Evolutionary conservation across 2,888 invertebrate genomes (phyloP), one percentile per base, ranked within the genome.

Genomic region (Schrankia costaestrigalis): DNA sequence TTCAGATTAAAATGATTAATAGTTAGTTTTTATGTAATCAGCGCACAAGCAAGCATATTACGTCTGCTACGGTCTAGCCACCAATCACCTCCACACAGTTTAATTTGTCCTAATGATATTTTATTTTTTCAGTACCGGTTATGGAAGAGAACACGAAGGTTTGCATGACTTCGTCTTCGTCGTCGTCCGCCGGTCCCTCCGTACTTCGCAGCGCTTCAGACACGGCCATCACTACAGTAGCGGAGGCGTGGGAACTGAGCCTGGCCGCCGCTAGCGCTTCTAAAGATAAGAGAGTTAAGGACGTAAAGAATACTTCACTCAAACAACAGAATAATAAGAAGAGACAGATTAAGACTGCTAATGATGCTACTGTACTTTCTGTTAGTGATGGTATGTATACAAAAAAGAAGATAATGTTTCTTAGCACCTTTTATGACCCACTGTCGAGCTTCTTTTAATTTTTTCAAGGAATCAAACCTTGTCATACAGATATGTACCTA

Each of bases 251-350:
- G 59, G 89, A 89, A 56, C 89, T 95, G n/a, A 94, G 94, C 56
- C 92, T 95, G 35, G 95, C 95, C 6, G 96, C 96, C 28, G 95
- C 94, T 30, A 93, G 94, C 43, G 94, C 94, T 10, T 96, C 96
- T 31, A 96, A 96, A 81, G 96, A 96, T 77, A 96, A 96, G 75
- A 90, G 96, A 25, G 92, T 93, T 44, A 96, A 96, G 74, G 95
- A 95, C 80, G 92, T 93, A 29, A 92, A 94, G 78, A 93, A 95
- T 73, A 88, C 90, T 3, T 66, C 79, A 29, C 70, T 86, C 44
- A 88, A 87, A 41, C 81, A 85, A 14, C 81, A 80, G 48, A 69
- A 58, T 44, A 76, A 36, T 36, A 85, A 85, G 72, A 85, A 84
- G 50, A 55, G 79, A 3, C 78, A 73, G 46, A 62, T 60, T 18